Conservation (phyloP, 2,113 vertebrate species). For the Fregetta grallaria region DNA sequence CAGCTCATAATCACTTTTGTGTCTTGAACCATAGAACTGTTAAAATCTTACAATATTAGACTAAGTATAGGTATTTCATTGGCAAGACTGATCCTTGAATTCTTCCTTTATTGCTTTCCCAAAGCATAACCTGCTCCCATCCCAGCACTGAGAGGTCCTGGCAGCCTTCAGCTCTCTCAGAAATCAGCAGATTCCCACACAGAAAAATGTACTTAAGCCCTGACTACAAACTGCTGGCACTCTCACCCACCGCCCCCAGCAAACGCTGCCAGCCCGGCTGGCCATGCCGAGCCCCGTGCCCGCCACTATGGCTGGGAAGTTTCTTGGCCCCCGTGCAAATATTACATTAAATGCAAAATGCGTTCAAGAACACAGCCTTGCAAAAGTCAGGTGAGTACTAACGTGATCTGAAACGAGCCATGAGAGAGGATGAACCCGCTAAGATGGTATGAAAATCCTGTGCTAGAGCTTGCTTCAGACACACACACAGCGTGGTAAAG, state of each 20-base stretch:
- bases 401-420: rapidly evolving
- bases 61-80: neutral
- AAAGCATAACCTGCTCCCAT: rapidly evolving
- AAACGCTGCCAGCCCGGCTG: rapidly evolving
- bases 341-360: rapidly evolving
- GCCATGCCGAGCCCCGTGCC: rapidly evolving
- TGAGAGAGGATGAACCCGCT: neutral
- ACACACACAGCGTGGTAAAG: rapidly evolving
- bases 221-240: neutral
- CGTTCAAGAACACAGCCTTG: no score
- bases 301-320: rapidly evolving
- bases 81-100: neutral
- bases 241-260: no score
- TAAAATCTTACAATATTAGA: neutral
- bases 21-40: neutral
- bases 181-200: neutral
- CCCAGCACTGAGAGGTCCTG: neutral
- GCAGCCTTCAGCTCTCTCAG: neutral
- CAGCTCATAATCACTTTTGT: neutral
- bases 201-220: neutral
- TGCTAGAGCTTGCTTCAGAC: neutral
- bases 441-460: neutral
- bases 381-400: neutral
- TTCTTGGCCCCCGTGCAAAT: neutral
- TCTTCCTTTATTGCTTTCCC: neutral